Base-by-base conservation (phyloP, 2,797 vertebrate genomes). In the Diplodus sargus region DNA sequence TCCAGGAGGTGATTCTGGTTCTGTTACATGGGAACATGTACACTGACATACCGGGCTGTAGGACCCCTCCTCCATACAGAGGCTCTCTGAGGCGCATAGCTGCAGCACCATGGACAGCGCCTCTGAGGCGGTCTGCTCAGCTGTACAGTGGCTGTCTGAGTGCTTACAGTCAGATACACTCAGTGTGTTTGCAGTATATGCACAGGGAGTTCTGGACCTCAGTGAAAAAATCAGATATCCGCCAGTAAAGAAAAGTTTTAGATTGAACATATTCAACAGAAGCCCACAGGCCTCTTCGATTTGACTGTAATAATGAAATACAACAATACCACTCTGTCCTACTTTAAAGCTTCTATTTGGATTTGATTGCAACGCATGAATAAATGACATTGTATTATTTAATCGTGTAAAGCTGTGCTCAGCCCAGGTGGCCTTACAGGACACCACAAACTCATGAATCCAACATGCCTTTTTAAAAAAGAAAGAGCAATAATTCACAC, bases 51-150 rank as follows among this genome's bases (percentile, higher is more conserved):
- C 59, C 22, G 16, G 51, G 62, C 59, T 61, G 9, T 59, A 39
- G 53, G 22, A 28, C 59, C 57, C 60, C 70, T 62, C 78, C 74
- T 78, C 62, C 71, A 18, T 42, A 4, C 42, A 34, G 51, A 60
- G 56, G 57, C 49, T 60, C 48, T 39, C 20, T 23, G 53, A 70
- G 75, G 73, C 70, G 75, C 79, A 87, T 14, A 74, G n/a, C 83
- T 90, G 86, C 90, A 89, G 90, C 85, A 93, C 90, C 89, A 85
- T 16, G 86, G 90, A 92, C 87, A 92, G 90, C 81, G 76, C 79
- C 81, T 79, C 43, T 11, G 72, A 28, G 63, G 45, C 30, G 9
- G 22, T 17, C 18, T 52, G 5, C 61, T 52, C 49, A 43, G 34
- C 42, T 30, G 0, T 20, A 6, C 22, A 51, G 4, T 16, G 47